phyloP scores from a whole-genome alignment of 2,888 invertebrate species.

The Callimorpha dominula region DNA sequence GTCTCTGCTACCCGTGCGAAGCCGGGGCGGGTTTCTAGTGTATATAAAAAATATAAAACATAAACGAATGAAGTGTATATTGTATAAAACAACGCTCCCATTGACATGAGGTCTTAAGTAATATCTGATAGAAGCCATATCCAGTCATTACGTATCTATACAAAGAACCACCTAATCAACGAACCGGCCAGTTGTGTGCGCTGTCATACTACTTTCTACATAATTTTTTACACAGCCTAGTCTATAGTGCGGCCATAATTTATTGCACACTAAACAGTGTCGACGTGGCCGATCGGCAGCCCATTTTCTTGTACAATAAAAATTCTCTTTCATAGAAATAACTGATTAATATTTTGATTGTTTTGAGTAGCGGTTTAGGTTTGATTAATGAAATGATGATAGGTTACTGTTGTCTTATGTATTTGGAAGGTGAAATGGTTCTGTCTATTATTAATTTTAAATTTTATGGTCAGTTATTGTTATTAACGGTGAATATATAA shows the following conservation, averaged over 20 bases:
- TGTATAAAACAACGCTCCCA: background rate
- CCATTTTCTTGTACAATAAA: constrained; percentile 14
- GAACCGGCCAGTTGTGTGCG: constrained; percentile 64
- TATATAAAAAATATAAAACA: too few species aligned
- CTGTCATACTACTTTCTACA: constrained; percentile 83
- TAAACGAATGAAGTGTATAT: too few species aligned
- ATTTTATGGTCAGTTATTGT: background rate
- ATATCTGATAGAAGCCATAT: constrained; percentile 27
- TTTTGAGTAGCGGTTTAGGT: constrained; percentile 21
- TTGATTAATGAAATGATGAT: constrained; percentile 42
- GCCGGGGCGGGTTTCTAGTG: too few species aligned
- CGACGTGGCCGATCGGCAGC: constrained; percentile 4
- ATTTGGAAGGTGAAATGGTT: background rate
- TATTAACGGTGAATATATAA: too few species aligned
- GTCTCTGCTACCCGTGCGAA: too few species aligned
- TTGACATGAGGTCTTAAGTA: background rate
- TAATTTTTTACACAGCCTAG: constrained; percentile 73
- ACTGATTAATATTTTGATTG: constrained; percentile 23
- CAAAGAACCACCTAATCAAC: constrained; percentile 68
- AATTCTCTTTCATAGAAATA: constrained; percentile 15
- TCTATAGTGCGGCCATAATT: constrained; percentile 56
- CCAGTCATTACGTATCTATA: constrained; percentile 33
- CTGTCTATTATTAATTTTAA: constrained; percentile 2
- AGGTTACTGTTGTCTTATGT: constrained; percentile 5
- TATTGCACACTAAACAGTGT: constrained; percentile 25